A percentile compares a stretch with the other conserved stretches of the same genome.
phyloP scores from a whole-genome alignment of 2,113 vertebrate genomes.

The Oxyruncus cristatus region DNA sequence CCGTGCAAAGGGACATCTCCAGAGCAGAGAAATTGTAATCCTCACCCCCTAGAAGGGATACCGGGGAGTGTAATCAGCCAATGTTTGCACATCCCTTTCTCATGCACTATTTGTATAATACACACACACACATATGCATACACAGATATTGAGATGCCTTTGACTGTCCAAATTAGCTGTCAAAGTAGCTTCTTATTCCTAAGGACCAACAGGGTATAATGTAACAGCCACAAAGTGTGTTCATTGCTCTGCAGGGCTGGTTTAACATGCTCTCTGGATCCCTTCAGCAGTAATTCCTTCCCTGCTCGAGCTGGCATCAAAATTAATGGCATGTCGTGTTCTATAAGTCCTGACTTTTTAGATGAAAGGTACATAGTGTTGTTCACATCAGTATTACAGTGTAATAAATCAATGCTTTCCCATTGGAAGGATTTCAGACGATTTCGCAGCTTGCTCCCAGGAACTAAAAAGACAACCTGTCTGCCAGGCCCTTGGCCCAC shows the following conservation, averaged over 20 bases:
- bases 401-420: conserved; percentile 60
- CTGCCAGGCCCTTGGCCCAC: neutral
- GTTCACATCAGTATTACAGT: conserved; percentile 15
- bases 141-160: neutral
- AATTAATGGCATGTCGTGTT: conserved; percentile 64
- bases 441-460: neutral
- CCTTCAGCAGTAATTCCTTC: conserved; percentile 48
- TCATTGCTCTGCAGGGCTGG: conserved; percentile 35
- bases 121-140: neutral
- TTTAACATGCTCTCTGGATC: conserved; percentile 42
- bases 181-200: neutral
- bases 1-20: neutral
- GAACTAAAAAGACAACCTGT: neutral
- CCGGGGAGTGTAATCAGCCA: neutral
- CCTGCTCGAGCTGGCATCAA: conserved; percentile 36
- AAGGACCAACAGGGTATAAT: conserved; percentile 11
- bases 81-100: neutral
- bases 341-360: conserved; percentile 46
- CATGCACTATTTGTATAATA: neutral
- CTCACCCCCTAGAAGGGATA: neutral
- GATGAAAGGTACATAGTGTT: conserved; percentile 63
- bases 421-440: neutral
- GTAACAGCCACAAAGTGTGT: neutral
- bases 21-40: neutral
- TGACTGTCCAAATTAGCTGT: neutral